phyloP scores from a whole-genome alignment of 2,113 vertebrate genomes.

The Mixornis gularis region DNA sequence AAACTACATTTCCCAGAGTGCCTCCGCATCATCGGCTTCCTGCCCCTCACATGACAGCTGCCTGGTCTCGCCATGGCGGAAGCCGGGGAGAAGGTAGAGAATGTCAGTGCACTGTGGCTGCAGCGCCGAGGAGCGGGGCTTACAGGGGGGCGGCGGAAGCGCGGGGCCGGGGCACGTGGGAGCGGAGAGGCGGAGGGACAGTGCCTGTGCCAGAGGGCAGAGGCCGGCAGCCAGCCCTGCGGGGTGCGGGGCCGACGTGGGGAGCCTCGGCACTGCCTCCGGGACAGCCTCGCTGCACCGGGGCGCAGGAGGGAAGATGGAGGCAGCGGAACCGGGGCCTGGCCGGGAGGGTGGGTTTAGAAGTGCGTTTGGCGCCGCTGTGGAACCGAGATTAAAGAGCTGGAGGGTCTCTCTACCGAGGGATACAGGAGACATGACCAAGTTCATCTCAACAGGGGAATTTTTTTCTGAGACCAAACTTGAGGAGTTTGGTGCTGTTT shows the following conservation, averaged over 20 bases:
- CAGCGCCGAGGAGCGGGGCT: not conserved
- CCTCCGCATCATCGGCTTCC: not conserved
- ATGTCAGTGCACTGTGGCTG: not conserved
- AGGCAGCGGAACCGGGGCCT: not conserved
- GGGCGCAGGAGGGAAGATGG: not conserved
- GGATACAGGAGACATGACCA: too few relatives aligned
- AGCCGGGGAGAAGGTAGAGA: conserved; percentile 79
- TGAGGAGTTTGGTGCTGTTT: not conserved
- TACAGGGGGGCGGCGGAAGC: not conserved
- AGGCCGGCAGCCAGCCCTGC: not conserved
- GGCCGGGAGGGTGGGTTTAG: not conserved
- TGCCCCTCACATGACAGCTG: conserved; percentile 73
- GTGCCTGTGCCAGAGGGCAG: not conserved
- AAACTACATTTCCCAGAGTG: conserved; percentile 70
- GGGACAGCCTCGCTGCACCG: not conserved
- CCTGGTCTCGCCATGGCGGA: conserved; percentile 77
- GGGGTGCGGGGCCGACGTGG: not conserved
- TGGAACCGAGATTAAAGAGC: not conserved
- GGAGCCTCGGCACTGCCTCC: not conserved
- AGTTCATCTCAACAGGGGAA: not conserved
- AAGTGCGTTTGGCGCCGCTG: not conserved
- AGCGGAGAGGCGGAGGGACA: not conserved
- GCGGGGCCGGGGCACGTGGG: too few relatives aligned
- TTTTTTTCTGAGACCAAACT: not conserved
- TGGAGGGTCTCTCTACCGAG: not conserved